These are phyloP conservation scores for Pseudoatta argentina DNA, from an alignment of 1,140 invertebrate genomes.

Conservation along the genomic window DNA sequence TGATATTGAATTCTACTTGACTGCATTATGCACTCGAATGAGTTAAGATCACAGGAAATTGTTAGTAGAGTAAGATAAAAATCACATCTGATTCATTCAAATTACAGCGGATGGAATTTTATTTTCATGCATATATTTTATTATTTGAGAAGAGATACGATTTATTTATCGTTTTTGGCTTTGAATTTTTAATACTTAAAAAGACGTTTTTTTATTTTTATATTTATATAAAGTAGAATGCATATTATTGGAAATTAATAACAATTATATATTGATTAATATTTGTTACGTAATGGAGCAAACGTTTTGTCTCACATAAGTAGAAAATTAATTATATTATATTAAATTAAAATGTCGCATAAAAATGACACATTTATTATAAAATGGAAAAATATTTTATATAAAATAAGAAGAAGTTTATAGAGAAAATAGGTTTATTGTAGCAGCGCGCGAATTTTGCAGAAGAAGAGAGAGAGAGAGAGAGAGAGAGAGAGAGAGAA, in stretches of 20 bases:
- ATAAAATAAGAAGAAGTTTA: background rate
- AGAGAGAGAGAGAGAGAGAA: too few species aligned
- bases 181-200: background rate
- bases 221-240: background rate
- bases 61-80: background rate
- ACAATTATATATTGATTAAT: background rate
- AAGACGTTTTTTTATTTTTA: background rate
- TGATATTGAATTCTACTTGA: background rate
- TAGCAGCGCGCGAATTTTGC: background rate
- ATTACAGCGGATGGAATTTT: constrained; percentile 9
- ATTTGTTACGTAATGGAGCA: background rate
- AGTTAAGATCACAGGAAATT: constrained; percentile 10
- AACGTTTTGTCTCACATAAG: background rate
- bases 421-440: background rate
- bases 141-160: background rate
- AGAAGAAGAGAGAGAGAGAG: too few species aligned
- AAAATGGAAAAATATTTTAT: background rate
- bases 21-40: background rate
- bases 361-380: background rate
- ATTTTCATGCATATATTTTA: background rate
- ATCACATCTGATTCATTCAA: constrained; percentile 19
- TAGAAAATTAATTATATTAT: constrained; percentile 1
- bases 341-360: background rate
- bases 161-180: background rate
- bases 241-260: background rate